Percentiles rank a stretch among this genome's conserved stretches.
phyloP scores from a whole-genome alignment of 2,888 invertebrate genomes.

The Habrosyne pyritoides region DNA sequence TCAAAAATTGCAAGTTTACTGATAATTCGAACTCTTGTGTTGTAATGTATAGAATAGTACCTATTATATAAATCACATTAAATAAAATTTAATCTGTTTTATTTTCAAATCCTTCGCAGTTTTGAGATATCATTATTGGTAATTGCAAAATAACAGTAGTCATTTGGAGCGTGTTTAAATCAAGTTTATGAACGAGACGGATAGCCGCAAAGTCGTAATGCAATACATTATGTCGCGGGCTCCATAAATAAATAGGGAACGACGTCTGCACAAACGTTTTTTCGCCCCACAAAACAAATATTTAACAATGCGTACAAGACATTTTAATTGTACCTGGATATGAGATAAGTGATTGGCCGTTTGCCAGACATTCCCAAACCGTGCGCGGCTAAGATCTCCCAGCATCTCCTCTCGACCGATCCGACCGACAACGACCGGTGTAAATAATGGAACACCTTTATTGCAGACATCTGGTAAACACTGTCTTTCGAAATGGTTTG shows the following conservation, averaged over 20 bases:
- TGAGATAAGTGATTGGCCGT: slow-evolving; percentile 38
- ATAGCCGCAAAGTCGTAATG: neutral
- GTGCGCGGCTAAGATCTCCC: slow-evolving; percentile 3
- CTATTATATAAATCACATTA: neutral
- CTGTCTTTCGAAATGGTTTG: slow-evolving; percentile 10
- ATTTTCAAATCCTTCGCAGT: neutral
- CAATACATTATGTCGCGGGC: neutral
- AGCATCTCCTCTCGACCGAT: slow-evolving; percentile 2
- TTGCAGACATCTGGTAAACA: slow-evolving; percentile 20
- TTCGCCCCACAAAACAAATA: neutral
- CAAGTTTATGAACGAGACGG: neutral
- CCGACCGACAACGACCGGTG: slow-evolving; percentile 13
- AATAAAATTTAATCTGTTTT: neutral
- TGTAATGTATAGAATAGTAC: neutral
- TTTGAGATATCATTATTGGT: neutral
- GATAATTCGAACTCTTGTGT: neutral
- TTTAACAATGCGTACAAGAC: slow-evolving; percentile 3
- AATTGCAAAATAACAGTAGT: neutral
- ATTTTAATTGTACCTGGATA: slow-evolving; percentile 34
- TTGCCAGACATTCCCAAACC: slow-evolving; percentile 8
- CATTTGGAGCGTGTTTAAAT: neutral
- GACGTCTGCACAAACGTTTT: slow-evolving; percentile 1
- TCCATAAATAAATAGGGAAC: neutral
- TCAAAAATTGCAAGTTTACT: too few species aligned
- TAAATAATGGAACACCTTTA: slow-evolving; percentile 25